Evolutionary conservation across 2,113 vertebrate species (phyloP), one percentile per base, ranked within the genome.

Genomic region (Nicator chloris): DNA sequence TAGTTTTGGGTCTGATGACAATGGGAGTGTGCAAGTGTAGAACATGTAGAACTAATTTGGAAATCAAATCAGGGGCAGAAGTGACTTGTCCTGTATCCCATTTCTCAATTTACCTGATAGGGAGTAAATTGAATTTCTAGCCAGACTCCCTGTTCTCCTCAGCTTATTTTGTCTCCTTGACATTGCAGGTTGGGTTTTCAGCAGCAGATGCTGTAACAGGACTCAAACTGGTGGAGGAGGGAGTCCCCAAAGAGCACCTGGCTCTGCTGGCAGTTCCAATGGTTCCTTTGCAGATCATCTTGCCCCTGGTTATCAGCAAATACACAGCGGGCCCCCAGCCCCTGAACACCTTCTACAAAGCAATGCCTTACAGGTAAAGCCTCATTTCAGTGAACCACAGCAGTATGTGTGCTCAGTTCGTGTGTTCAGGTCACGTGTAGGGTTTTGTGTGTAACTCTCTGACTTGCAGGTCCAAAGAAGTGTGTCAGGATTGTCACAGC

Each of bases 121-220:
- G 7, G 18, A 35, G 13, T 50, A 50, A 89, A 30, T 20, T 39
- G 82, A 50, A 30, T 73, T 88, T 86, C 47, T 51, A 45, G 44
- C 35, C 22, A 59, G n/a, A 7, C 42, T 49, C 11, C 2, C 71
- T 49, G 63, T 56, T 77, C 57, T 89, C 57, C 61, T 51, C 47
- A 10, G 33, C 30, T 90, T 44, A 20, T 92, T 70, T 73, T 86
- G 42, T 71, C n/a, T 60, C 23, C 16, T 31, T 90, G 89, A 1
- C 59, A 1, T 97, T 98, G 82, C 97, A 99, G 99, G 97, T 99
- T 28, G 99, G 99, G 45, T 99, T 99, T 96, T 99, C 99, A 59
- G 99, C 99, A 87, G 99, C 99, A 47, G 99, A 99, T 92, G 98
- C 99, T 27, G 99, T 99, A 57, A 99, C 99, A 9, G 99, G 99